These are phyloP conservation scores for Yponomeuta evonymella DNA, from an alignment of 2,888 invertebrate genomes.

Conservation along the genomic window DNA sequence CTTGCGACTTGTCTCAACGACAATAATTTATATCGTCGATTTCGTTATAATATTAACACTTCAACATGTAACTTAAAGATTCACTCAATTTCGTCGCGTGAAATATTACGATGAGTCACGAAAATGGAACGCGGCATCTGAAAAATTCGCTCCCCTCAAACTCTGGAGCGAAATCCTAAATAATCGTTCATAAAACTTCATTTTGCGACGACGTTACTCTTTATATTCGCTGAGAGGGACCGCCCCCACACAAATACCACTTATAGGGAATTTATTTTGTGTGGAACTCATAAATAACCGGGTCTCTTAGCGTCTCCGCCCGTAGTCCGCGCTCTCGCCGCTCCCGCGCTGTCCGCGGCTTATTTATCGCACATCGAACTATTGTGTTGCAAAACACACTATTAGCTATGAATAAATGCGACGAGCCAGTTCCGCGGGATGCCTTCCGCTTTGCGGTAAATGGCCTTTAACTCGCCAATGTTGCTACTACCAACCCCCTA, in stretches of 20 bases:
- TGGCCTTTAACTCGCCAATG: not conserved
- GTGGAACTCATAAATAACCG: conserved; percentile 55
- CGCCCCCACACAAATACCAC: conserved; percentile 54
- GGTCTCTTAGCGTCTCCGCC: conserved; percentile 18
- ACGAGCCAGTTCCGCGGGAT: not conserved
- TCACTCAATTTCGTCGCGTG: not conserved
- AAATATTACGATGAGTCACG: not conserved
- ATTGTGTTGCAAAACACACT: conserved; percentile 6
- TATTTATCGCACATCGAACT: conserved; percentile 21
- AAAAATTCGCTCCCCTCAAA: not conserved
- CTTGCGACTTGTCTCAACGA: not conserved
- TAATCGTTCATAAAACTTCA: conserved; percentile 36
- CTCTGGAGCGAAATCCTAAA: conserved; percentile 7
- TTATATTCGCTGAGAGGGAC: conserved; percentile 10
- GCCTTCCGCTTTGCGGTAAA: not conserved
- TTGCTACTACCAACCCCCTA: not conserved
- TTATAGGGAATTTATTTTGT: conserved; percentile 61
- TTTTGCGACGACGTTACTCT: conserved; percentile 14
- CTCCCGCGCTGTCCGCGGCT: not conserved
- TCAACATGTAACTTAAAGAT: not conserved
- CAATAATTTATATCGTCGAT: not conserved
- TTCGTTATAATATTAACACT: not conserved
- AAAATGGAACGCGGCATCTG: not conserved
- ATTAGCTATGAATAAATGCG: conserved; percentile 1
- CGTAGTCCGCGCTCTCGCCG: not conserved